Evolutionary conservation across 2,113 vertebrate species (phyloP).

Genomic region (Istiophorus platypterus): DNA sequence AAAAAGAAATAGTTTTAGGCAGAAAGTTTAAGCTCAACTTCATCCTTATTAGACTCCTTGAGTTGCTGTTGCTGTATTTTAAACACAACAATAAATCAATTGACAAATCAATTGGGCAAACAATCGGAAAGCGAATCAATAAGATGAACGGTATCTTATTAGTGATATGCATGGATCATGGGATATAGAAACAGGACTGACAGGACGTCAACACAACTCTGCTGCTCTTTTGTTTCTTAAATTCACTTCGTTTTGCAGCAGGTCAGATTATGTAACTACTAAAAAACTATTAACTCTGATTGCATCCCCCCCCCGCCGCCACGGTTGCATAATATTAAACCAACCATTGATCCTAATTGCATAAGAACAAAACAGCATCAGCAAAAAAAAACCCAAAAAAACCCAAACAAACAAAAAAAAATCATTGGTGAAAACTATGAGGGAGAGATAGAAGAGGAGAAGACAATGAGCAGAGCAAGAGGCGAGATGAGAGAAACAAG

Average conservation of each 20-base stretch:
- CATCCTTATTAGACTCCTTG: neutral
- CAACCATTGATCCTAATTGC: constrained; percentile 40
- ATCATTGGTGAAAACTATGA: constrained; percentile 1
- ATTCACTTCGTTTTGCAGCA: neutral
- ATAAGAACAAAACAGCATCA: constrained; percentile 26
- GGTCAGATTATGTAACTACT: constrained; percentile 35
- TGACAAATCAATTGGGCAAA: neutral
- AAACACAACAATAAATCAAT: neutral
- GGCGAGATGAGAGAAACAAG: neutral
- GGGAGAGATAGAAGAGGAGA: constrained; percentile 14
- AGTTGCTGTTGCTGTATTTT: neutral
- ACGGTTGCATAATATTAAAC: constrained; percentile 49
- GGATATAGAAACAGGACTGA: neutral
- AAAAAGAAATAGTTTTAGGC: too few species aligned
- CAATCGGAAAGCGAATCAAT: neutral
- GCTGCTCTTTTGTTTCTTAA: neutral
- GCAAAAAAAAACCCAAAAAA: too few species aligned
- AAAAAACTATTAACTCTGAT: constrained; percentile 33
- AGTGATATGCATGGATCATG: neutral
- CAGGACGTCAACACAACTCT: neutral
- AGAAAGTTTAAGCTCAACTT: too few species aligned
- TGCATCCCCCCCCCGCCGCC: neutral
- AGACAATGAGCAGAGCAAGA: neutral
- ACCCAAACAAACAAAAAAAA: neutral
- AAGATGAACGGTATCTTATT: neutral